Evolutionary conservation across 2,797 vertebrate species (phyloP).

Genomic region (Taeniopygia guttata): DNA sequence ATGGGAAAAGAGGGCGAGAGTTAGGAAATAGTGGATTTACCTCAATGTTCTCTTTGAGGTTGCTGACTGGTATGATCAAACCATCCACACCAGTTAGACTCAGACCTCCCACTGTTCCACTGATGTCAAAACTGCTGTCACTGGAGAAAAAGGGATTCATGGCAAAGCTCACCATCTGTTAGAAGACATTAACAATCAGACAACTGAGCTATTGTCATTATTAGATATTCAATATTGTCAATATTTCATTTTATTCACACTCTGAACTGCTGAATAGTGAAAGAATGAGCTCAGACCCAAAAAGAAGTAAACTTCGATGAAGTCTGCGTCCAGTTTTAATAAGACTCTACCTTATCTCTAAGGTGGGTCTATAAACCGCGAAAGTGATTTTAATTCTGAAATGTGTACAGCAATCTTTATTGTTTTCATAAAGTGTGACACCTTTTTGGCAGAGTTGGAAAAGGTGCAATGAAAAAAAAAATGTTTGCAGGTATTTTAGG

Average conservation of each 20-base stretch:
- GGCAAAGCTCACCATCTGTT: constrained; percentile 91
- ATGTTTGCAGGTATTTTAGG: background rate
- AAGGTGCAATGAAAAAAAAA: background rate
- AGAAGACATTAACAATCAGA: constrained; percentile 6
- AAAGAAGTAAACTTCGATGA: background rate
- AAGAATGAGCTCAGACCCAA: background rate
- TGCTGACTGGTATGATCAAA: constrained; percentile 78
- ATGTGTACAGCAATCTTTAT: background rate
- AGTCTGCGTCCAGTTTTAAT: background rate
- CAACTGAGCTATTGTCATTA: background rate
- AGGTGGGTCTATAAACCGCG: background rate
- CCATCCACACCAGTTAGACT: constrained; percentile 83
- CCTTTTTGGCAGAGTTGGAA: background rate
- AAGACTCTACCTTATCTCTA: background rate
- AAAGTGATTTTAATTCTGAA: background rate
- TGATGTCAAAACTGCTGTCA: constrained; percentile 74
- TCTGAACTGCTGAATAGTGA: background rate
- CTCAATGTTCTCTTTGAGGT: constrained; percentile 87
- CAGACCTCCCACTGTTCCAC: constrained; percentile 84
- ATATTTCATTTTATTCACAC: background rate
- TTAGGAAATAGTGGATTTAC: constrained; percentile 63
- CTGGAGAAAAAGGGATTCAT: constrained; percentile 84
- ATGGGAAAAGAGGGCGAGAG: background rate
- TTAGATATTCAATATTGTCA: background rate
- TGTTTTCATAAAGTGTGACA: background rate